phyloP scores from a whole-genome alignment of 2,888 invertebrate genomes.

The Caenorhabditis zanzibari region DNA sequence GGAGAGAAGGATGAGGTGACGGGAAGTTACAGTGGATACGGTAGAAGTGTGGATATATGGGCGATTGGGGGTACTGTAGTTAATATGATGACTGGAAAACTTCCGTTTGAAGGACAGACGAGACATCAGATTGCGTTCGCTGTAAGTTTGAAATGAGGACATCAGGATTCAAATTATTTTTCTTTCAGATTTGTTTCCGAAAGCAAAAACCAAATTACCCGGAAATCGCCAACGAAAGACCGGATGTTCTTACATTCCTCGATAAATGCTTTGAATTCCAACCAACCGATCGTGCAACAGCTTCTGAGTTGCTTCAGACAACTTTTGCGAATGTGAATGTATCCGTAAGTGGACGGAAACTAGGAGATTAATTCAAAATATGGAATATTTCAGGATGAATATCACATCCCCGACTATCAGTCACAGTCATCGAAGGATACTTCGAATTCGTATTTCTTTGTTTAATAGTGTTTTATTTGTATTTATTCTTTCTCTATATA shows the following conservation, averaged over 20 bases:
- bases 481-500: neutral
- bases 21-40: conserved; percentile 89
- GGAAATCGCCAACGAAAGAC: conserved; percentile 33
- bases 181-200: conserved; percentile 58
- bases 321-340: conserved; percentile 87
- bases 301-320: conserved; percentile 88
- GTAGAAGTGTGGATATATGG: conserved; percentile 96
- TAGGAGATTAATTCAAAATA: neutral
- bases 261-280: conserved; percentile 90
- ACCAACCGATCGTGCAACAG: conserved; percentile 88
- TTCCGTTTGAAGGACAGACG: conserved; percentile 94
- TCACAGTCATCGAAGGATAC: conserved; percentile 42
- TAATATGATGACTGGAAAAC: conserved; percentile 91
- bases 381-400: conserved; percentile 34
- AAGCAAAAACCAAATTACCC: conserved; percentile 59
- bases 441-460: conserved; percentile 35
- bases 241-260: conserved; percentile 87
- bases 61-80: conserved; percentile 95
- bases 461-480: conserved; percentile 13
- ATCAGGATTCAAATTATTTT: neutral
- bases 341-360: conserved; percentile 28
- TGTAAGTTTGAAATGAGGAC: conserved; percentile 24
- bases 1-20: conserved; percentile 84
- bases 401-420: conserved; percentile 50
- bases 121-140: conserved; percentile 92